Evolutionary conservation across 1,140 invertebrate genomes (phyloP).

Genomic region (Aethina tumida): DNA sequence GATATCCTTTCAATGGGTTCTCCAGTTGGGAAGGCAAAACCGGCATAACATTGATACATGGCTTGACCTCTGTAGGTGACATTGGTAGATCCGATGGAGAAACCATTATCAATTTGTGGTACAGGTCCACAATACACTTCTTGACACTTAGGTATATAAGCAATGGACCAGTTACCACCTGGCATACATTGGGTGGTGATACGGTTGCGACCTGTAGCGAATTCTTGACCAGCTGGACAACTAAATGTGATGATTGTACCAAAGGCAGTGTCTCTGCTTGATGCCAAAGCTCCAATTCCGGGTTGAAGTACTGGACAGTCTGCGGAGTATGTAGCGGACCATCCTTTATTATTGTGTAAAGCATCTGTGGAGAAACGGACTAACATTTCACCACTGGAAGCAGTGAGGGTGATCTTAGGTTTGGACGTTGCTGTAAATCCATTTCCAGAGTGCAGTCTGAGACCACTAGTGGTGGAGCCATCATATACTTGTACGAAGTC

Average conservation of each 20-base stretch:
- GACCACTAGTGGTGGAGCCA: constrained; percentile 71
- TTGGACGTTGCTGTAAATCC: constrained; percentile 73
- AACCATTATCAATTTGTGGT: constrained; percentile 95
- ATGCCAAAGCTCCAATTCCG: constrained; percentile 78
- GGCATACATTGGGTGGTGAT: constrained; percentile 77
- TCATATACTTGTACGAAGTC: constrained; percentile 84
- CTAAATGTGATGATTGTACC: constrained; percentile 83
- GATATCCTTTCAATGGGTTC: constrained; percentile 82
- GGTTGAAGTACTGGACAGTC: constrained; percentile 81
- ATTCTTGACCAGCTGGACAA: constrained; percentile 89
- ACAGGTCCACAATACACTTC: constrained; percentile 96
- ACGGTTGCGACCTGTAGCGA: constrained; percentile 77
- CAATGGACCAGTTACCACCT: constrained; percentile 87
- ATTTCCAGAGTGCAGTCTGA: constrained; percentile 77
- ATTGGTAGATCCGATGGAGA: constrained; percentile 89
- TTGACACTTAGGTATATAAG: constrained; percentile 91
- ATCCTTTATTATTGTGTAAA: constrained; percentile 69
- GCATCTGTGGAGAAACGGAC: constrained; percentile 83
- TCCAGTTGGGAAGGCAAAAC: constrained; percentile 85
- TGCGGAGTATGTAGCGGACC: constrained; percentile 86
- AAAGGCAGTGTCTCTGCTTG: constrained; percentile 84
- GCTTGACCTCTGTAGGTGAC: constrained; percentile 88
- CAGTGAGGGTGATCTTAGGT: constrained; percentile 82
- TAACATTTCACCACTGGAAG: constrained; percentile 85
- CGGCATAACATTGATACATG: constrained; percentile 93